Evolutionary conservation across 2,888 invertebrate genomes (phyloP).

Genomic region (Cryptophagus acutangulus): DNA sequence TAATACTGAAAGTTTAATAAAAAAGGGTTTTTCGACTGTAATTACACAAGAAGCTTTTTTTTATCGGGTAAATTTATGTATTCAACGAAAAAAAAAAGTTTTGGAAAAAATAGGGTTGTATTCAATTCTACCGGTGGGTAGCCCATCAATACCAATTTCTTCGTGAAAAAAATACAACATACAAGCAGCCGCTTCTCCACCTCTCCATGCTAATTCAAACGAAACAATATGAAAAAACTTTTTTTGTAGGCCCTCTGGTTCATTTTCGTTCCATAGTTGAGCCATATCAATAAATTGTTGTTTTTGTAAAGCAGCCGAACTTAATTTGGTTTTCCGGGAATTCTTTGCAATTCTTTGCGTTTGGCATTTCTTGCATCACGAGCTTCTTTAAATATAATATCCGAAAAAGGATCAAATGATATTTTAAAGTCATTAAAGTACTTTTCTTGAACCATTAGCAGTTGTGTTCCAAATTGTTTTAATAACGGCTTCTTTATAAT

Average conservation of each 20-base stretch:
- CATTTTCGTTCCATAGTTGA: too few relatives aligned
- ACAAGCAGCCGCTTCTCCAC: conserved; percentile 6
- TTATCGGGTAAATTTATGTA: too few relatives aligned
- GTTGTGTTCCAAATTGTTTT: conserved; percentile 23
- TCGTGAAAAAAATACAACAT: neutral
- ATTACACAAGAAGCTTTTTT: too few relatives aligned
- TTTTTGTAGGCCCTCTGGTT: too few relatives aligned
- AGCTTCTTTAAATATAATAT: neutral
- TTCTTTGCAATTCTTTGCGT: neutral
- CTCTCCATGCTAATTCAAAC: conserved; percentile 10
- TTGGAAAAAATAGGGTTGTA: conserved; percentile 24
- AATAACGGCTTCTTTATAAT: conserved; percentile 19
- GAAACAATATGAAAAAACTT: conserved; percentile 8
- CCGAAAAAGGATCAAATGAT: neutral
- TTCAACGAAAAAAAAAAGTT: too few relatives aligned
- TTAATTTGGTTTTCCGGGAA: neutral
- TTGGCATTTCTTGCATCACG: conserved; percentile 3
- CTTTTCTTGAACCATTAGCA: conserved; percentile 20
- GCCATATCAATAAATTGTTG: too few relatives aligned
- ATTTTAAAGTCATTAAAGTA: conserved; percentile 15
- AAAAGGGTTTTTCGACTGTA: too few relatives aligned
- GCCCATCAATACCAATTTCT: conserved; percentile 4
- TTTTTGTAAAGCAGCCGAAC: too few relatives aligned
- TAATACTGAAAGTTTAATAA: too few relatives aligned
- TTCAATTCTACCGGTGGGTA: conserved; percentile 17